A percentile compares a stretch with the other conserved stretches of the same genome.
Conservation (phyloP, 2,113 vertebrate genomes). For the Procavia capensis region DNA sequence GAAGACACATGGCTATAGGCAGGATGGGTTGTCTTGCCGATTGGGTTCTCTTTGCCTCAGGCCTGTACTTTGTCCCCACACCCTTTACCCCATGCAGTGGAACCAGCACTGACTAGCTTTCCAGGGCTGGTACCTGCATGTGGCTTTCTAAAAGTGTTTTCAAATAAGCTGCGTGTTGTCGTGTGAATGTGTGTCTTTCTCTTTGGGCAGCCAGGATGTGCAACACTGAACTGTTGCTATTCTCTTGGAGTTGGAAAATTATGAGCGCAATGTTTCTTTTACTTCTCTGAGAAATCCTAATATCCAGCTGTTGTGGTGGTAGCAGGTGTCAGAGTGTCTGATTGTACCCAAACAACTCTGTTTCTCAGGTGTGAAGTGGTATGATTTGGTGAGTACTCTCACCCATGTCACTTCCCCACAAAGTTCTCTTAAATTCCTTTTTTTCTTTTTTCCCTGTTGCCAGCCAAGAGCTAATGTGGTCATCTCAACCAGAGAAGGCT, state of each 20-base stretch:
- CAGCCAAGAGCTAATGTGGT: not conserved
- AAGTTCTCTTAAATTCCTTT: not conserved
- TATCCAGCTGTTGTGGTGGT: not conserved
- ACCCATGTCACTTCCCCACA: not conserved
- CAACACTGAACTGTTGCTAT: not conserved
- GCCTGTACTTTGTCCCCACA: too few relatives aligned
- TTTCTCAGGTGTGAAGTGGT: not conserved
- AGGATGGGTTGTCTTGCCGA: not conserved
- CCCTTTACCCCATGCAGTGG: not conserved
- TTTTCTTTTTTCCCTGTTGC: not conserved
- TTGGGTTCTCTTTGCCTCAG: not conserved
- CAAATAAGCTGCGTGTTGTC: not conserved
- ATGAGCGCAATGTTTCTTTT: conserved; percentile 51
- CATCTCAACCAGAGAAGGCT: not conserved
- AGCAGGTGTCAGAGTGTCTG: not conserved
- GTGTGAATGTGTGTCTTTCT: not conserved
- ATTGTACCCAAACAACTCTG: not conserved
- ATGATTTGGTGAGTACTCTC: not conserved
- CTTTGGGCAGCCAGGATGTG: not conserved
- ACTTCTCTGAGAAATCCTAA: not conserved
- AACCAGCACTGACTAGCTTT: not conserved
- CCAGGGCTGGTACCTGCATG: not conserved
- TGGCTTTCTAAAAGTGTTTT: not conserved
- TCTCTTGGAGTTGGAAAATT: conserved; percentile 48
- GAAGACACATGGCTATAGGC: not conserved